phyloP scores from a whole-genome alignment of 1,140 invertebrate species.

The Lysiphlebus fabarum region DNA sequence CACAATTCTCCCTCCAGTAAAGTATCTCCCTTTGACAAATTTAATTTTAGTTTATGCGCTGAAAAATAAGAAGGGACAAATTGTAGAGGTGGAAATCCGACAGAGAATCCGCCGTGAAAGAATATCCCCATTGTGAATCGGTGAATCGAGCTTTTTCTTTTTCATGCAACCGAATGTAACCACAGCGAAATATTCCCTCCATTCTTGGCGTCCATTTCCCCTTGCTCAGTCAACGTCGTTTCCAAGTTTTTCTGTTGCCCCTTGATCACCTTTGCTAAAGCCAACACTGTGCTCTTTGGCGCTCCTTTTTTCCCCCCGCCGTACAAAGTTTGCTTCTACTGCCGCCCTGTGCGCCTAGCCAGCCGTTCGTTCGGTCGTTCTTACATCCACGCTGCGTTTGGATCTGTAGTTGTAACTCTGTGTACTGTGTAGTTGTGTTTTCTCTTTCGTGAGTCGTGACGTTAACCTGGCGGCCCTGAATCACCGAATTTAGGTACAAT shows the following conservation, averaged over 20 bases:
- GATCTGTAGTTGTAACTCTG: constrained; percentile 42
- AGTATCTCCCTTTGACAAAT: constrained; percentile 10
- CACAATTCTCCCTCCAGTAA: constrained; percentile 34
- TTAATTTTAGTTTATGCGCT: no score
- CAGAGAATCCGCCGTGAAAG: no score
- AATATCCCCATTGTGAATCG: no score
- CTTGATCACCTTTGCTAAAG: constrained; percentile 14
- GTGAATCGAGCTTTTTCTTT: no score
- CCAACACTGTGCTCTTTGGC: constrained; percentile 9
- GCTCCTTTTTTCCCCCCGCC: constrained; percentile 22
- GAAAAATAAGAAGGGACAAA: no score
- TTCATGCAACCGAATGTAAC: constrained; percentile 11
- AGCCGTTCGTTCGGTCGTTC: constrained; percentile 44
- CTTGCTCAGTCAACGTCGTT: constrained; percentile 24
- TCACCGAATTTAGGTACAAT: constrained; percentile 43
- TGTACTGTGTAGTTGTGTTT: constrained; percentile 36
- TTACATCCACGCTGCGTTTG: constrained; percentile 47
- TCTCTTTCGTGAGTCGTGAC: constrained; percentile 43
- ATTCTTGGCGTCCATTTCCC: constrained; percentile 9
- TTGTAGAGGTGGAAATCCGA: no score
- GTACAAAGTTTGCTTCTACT: constrained; percentile 7
- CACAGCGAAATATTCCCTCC: constrained; percentile 22
- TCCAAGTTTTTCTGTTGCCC: constrained; percentile 11
- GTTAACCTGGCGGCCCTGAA: constrained; percentile 56
- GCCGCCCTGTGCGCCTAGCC: constrained; percentile 39